Percentiles rank a stretch among this genome's conserved stretches.
Evolutionary conservation across 2,797 vertebrate species (phyloP).

Genomic region (Mareca strepera): DNA sequence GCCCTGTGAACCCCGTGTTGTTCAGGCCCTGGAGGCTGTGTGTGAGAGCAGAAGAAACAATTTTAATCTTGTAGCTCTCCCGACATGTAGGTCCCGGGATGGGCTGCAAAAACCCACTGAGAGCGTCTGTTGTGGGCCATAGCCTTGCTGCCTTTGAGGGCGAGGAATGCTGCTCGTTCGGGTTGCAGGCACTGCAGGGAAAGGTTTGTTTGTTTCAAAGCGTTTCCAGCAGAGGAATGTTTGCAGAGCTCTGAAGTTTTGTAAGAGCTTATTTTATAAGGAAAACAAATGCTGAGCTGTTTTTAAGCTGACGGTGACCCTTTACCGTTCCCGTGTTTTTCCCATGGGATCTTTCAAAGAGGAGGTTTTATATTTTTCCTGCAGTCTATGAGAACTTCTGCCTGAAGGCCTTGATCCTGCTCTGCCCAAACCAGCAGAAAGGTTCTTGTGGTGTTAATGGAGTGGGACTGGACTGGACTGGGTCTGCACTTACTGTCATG

Average conservation of each 20-base stretch:
- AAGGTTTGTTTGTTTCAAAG: slow-evolving; percentile 60
- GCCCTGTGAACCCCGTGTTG: background rate
- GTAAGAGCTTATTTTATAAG: slow-evolving; percentile 55
- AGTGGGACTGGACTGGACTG: background rate
- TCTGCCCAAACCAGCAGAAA: slow-evolving; percentile 16
- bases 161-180: slow-evolving; percentile 8
- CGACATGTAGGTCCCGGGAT: slow-evolving; percentile 9
- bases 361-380: slow-evolving; percentile 28
- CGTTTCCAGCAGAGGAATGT: slow-evolving; percentile 35
- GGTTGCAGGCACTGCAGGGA: background rate
- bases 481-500: background rate
- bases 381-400: slow-evolving; percentile 15
- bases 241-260: slow-evolving; percentile 60
- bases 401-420: background rate
- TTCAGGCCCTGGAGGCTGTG: background rate
- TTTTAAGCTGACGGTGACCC: slow-evolving; percentile 42
- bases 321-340: slow-evolving; percentile 37
- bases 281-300: slow-evolving; percentile 57
- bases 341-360: slow-evolving; percentile 38
- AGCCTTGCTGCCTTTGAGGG: background rate
- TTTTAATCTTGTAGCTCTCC: slow-evolving; percentile 2
- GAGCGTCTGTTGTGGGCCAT: background rate
- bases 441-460: slow-evolving; percentile 34
- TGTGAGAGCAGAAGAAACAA: background rate
- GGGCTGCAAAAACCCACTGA: background rate